Evolutionary conservation across 2,888 invertebrate genomes (phyloP), one percentile per base, ranked within the genome.

Genomic region (Desoria tigrina): DNA sequence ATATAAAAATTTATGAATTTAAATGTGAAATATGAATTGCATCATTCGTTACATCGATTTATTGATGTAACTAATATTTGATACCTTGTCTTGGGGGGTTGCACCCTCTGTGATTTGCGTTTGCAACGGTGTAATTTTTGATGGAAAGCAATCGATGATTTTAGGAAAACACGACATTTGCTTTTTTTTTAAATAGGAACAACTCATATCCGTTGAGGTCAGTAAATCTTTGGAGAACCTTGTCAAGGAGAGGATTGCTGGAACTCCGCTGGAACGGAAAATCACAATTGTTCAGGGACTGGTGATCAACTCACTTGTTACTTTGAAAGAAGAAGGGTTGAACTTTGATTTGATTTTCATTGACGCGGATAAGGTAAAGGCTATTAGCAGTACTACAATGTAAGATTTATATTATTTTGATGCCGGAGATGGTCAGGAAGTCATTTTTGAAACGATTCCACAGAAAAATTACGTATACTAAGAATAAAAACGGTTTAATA

Each of bases 311-410:
- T 68, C 72, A 9, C 60, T 75, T n/a, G 18, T 51, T 1, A 50
- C 58, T n/a, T 57, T 75, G 7, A 70, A 67, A 32, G 26, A 59
- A 2, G 69, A 75, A 53, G 71, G 68, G 9, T 66, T 67, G 57
- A 26, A 32, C 9, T 75, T 74, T 51, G 75, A 75, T 39, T 50
- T 74, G 23, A 49, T 75, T 32, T 75, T 73, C 28, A 66, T 75
- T 39, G 75, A 74, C 58, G 74, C 75, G 24, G 69, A 75, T 50
- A 75, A 75, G 54, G 26, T n/a, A n/a, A 14, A 9, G 70, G 68
- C 24, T 75, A 75, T 59, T 53, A 72, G 3, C 50, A 65, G 27
- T 75, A 75, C 39, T 75, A 75, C 62, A 69, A 74, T 67, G 75
- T 73, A 68, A 56, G 6, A 45, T 45, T 6, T 6, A 16, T 39